Evolutionary conservation across 2,888 invertebrate genomes (phyloP), one percentile per base, ranked within the genome.

Genomic region (Cancer borealis): DNA sequence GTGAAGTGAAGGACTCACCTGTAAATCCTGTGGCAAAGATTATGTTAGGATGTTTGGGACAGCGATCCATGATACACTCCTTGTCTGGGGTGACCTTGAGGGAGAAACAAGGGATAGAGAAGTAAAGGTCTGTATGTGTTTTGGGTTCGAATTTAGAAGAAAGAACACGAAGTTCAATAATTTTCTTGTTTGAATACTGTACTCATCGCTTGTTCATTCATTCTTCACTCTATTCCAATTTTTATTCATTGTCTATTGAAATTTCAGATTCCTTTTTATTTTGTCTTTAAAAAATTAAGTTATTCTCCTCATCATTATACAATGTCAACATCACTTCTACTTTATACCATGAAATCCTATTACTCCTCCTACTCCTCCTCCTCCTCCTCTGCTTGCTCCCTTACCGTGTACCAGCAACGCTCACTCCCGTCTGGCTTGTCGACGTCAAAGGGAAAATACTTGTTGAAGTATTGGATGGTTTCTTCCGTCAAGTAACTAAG

Each of bases 371-470:
- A 0, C n/a, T 30, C 84, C 73, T 79, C 2, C 4, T n/a, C 6
- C n/a, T 30, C 84, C 39, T 84, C 84, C 10, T 54, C 30, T 26
- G 30, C 6, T 14, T 14, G 26, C 1, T 93, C 73, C 39, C 54
- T 92, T 39, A 87, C 60, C 73, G 60, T 93, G 66, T 30, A 66
- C 73, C 88, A 93, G 84, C 88, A 93, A n/a, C n/a, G 17, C 46
- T 93, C 87, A 12, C 12, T 87, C 14, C 47, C 46, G n/a, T 17
- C 39, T 87, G 39, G 92, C 30, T 92, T 60, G 17, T 47, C 93
- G 26, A 0, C 66, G 26, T 49, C 60, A 17, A 39, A 93, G 54
- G 88, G 30, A 12, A 90, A 54, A 39, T 30, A 90, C 39, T 30
- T 49, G 60, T 54, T 90, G 30, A 60, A 26, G 54, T 54, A 90